Evolutionary conservation across 2,113 vertebrate genomes (phyloP).

Genomic region (Tamias sibiricus): DNA sequence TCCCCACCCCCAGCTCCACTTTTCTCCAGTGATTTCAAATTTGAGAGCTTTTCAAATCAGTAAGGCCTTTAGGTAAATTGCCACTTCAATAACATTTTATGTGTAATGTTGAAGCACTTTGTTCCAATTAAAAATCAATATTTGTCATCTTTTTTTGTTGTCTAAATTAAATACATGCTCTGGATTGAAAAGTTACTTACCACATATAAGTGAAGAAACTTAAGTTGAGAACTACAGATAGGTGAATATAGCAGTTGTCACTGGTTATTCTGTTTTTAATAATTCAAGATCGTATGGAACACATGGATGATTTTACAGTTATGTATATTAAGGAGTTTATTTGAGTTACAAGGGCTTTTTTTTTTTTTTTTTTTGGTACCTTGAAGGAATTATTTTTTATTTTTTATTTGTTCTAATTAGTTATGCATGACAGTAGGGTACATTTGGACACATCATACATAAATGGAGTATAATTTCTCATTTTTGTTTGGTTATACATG

Average conservation of each 20-base stretch:
- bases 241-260: neutral
- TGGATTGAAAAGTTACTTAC: conserved; percentile 84
- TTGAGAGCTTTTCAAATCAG: conserved; percentile 93
- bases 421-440: no score
- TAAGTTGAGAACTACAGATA: conserved; percentile 66
- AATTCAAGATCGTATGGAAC: neutral
- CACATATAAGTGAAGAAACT: conserved; percentile 75
- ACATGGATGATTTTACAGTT: neutral
- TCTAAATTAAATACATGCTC: conserved; percentile 79
- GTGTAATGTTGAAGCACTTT: conserved; percentile 94
- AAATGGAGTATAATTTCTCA: no score
- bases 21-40: conserved; percentile 85
- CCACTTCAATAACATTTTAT: conserved; percentile 92
- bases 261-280: neutral
- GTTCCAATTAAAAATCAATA: conserved; percentile 94
- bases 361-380: conserved; percentile 46
- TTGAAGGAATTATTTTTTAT: neutral
- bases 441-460: no score
- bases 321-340: neutral
- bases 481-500: no score
- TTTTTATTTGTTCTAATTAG: no score
- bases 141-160: conserved; percentile 87
- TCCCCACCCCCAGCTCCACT: conserved; percentile 52
- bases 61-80: conserved; percentile 91
- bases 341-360: neutral